phyloP scores from a whole-genome alignment of 2,113 vertebrate species.

The Heptranchias perlo region DNA sequence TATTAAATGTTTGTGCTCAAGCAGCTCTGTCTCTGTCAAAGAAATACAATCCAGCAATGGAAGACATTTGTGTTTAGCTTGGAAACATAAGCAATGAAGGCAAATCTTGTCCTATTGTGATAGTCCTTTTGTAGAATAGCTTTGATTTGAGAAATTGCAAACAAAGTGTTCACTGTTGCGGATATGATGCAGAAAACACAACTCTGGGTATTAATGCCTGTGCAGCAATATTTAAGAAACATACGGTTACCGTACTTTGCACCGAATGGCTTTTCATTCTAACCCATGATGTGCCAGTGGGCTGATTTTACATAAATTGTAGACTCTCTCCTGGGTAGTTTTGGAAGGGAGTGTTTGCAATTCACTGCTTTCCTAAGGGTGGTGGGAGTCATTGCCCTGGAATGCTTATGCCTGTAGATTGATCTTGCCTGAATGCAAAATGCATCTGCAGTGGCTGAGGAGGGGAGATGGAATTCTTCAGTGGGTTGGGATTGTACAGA shows the following conservation, averaged over 20 bases:
- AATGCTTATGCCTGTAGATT: not conserved
- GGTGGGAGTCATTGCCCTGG: not conserved
- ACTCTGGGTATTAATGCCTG: constrained; percentile 9
- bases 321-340: not conserved
- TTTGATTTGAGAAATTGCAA: not conserved
- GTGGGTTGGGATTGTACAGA: not conserved
- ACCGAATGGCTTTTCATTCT: not conserved
- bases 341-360: not conserved
- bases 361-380: not conserved
- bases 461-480: not conserved
- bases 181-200: not conserved
- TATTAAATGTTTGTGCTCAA: constrained; percentile 17
- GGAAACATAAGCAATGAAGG: not conserved
- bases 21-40: not conserved
- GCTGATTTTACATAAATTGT: not conserved
- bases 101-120: not conserved
- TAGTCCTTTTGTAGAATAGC: not conserved
- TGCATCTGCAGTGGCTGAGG: not conserved
- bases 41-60: constrained; percentile 5
- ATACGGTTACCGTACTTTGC: not conserved
- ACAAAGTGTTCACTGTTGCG: not conserved
- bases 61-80: not conserved
- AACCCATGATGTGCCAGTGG: not conserved
- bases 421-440: not conserved
- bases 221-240: constrained; percentile 21